These are phyloP conservation scores for Iphiclides podalirius DNA, from an alignment of 2,888 invertebrate genomes.

Conservation along the genomic window DNA sequence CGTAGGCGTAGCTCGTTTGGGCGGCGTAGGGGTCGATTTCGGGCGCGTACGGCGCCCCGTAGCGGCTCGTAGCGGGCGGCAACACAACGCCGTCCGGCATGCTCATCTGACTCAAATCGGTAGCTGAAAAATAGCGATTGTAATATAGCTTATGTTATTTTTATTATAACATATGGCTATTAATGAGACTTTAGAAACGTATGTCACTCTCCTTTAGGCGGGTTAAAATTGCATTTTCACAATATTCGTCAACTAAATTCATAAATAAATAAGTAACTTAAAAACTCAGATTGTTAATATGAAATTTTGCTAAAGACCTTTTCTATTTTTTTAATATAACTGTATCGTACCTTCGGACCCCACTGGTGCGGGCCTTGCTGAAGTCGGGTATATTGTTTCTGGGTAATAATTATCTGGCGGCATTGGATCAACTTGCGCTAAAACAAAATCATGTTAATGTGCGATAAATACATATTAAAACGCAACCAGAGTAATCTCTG, in stretches of 20 bases:
- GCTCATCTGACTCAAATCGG: slow-evolving; percentile 56
- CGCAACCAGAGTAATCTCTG: too few species aligned
- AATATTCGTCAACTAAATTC: too few species aligned
- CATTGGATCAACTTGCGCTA: slow-evolving; percentile 51
- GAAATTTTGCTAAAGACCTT: too few species aligned
- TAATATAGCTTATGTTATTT: not conserved
- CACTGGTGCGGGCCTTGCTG: slow-evolving; percentile 84
- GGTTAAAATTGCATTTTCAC: too few species aligned
- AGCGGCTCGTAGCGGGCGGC: slow-evolving; percentile 47
- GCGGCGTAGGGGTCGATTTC: slow-evolving; percentile 48
- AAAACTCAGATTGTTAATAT: too few species aligned
- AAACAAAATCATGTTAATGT: slow-evolving; percentile 27
- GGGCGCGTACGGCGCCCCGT: slow-evolving; percentile 44
- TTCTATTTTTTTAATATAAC: too few species aligned
- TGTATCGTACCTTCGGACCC: slow-evolving; percentile 84
- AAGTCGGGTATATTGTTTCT: slow-evolving; percentile 79
- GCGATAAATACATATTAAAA: too few species aligned
- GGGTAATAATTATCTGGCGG: slow-evolving; percentile 61
- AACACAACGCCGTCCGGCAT: slow-evolving; percentile 62
- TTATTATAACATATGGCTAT: not conserved
- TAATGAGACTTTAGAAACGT: too few species aligned
- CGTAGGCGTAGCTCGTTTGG: slow-evolving; percentile 47
- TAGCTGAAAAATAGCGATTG: slow-evolving; percentile 50
- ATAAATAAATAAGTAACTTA: too few species aligned
- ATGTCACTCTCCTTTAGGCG: too few species aligned